A percentile compares a stretch with the other conserved stretches of the same genome.
Conservation (phyloP, 2,888 invertebrate genomes). For the Epirrhoe alternata region DNA sequence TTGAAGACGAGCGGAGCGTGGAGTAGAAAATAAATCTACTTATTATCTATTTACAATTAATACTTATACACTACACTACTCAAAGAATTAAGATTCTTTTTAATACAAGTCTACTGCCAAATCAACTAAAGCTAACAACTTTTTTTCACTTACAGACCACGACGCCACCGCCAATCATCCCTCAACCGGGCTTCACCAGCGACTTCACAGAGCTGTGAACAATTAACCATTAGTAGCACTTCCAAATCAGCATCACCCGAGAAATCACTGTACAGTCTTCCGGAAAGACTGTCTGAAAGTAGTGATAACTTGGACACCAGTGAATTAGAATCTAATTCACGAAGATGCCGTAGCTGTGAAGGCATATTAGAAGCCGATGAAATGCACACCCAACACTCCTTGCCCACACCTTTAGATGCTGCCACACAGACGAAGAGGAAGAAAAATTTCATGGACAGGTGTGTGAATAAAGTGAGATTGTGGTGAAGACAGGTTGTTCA, state of each 20-base stretch:
- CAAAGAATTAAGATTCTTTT: no score
- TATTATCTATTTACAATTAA: not conserved
- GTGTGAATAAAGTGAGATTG: constrained; percentile 93
- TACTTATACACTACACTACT: not conserved
- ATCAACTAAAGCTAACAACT: constrained; percentile 10
- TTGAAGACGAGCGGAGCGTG: no score
- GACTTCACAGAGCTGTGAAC: constrained; percentile 77
- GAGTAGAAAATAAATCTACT: no score
- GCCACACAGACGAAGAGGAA: constrained; percentile 87
- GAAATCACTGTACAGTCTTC: constrained; percentile 74
- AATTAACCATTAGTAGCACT: constrained; percentile 73
- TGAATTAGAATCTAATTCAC: constrained; percentile 67
- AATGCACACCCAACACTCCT: constrained; percentile 82
- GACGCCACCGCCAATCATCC: constrained; percentile 77
- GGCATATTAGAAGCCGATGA: constrained; percentile 84
- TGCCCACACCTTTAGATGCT: constrained; percentile 85
- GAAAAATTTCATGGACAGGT: constrained; percentile 94
- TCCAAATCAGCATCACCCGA: constrained; percentile 75
- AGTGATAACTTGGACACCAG: constrained; percentile 68
- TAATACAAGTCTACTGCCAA: not conserved
- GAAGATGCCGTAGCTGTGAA: constrained; percentile 86
- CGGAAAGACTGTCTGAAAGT: constrained; percentile 76
- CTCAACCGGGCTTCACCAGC: constrained; percentile 70
- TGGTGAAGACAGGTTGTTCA: constrained; percentile 80
- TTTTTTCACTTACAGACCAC: constrained; percentile 68